Conservation (phyloP, 37 sponge, comb jelly and placozoan genomes). For the Crambe crambe region DNA sequence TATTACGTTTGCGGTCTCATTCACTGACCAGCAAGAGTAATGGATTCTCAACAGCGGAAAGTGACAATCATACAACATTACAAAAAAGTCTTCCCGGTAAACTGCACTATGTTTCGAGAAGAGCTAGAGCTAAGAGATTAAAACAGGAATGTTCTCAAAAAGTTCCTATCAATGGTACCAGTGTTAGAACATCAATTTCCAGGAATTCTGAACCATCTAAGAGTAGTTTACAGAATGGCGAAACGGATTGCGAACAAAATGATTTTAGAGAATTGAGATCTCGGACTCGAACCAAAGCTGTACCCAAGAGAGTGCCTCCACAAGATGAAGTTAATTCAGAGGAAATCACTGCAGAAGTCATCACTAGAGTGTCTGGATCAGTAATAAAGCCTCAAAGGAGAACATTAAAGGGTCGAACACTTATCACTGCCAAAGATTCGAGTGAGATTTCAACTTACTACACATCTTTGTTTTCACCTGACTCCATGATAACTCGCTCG, state of each 20-base stretch:
- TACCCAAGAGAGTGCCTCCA: background rate
- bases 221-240: no score
- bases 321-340: background rate
- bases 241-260: no score
- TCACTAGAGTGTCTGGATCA: background rate
- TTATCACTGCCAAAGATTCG: background rate
- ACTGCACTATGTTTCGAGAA: no score
- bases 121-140: no score
- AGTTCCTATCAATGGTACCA: no score
- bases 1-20: background rate
- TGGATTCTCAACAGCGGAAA: background rate
- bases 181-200: no score
- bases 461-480: conserved; percentile 12
- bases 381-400: no score
- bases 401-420: no score
- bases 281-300: background rate
- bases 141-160: no score
- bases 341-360: background rate
- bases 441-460: background rate
- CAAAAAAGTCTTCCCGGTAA: no score
- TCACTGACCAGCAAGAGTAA: background rate
- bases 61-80: no score
- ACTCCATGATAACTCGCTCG: conserved; percentile 6
- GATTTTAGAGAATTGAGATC: background rate
- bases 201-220: no score